Conservation (phyloP, 2,888 invertebrate species). For the Amiota mariae region DNA sequence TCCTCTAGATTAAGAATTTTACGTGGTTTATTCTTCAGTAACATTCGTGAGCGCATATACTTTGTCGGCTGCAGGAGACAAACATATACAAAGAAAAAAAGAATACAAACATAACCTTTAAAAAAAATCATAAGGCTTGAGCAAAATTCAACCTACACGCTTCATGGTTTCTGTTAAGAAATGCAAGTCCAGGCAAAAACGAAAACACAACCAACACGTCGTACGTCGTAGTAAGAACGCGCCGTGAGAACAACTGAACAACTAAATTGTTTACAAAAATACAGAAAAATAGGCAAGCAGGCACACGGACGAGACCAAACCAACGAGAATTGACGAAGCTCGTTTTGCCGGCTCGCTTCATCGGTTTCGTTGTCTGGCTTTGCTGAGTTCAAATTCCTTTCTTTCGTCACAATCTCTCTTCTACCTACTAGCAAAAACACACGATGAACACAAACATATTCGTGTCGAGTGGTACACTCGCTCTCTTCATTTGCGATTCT, state of each 20-base stretch:
- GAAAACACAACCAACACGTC: neutral
- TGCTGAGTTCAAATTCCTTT: no score
- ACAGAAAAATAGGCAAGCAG: no score
- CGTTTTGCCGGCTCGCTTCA: no score
- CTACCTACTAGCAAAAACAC: no score
- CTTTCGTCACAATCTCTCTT: no score
- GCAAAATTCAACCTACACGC: neutral
- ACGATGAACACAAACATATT: no score
- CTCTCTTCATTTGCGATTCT: no score
- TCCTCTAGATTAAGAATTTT: slow-evolving; percentile 55
- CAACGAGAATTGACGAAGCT: no score
- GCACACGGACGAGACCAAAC: no score
- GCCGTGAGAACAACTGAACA: neutral
- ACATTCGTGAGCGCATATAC: slow-evolving; percentile 47
- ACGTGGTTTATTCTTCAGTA: slow-evolving; percentile 48
- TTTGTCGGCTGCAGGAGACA: slow-evolving; percentile 41
- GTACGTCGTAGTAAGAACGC: neutral
- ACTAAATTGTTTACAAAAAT: neutral
- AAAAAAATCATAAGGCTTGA: no score
- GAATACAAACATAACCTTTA: neutral
- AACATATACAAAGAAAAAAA: neutral
- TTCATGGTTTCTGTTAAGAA: neutral
- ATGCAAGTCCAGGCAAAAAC: neutral
- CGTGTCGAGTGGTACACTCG: no score
- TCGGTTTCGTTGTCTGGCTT: no score